Evolutionary conservation across 2,797 vertebrate genomes (phyloP), one percentile per base, ranked within the genome.

Genomic region (Mionectes olivaceus): DNA sequence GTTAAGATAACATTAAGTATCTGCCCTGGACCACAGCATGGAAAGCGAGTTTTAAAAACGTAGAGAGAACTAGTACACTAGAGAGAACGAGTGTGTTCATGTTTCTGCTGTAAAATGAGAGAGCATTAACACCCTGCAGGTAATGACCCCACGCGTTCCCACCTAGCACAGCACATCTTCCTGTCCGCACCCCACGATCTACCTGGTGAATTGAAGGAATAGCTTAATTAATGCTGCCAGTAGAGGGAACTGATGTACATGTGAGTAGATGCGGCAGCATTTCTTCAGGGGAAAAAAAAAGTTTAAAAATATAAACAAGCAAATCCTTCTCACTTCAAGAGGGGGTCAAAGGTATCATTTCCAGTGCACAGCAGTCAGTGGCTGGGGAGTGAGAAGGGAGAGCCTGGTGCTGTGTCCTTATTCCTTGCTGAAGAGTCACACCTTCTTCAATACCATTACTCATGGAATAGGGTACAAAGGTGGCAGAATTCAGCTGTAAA

Each of bases 191-290:
- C 32, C 17, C 73, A 43, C 8, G 0, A 11, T 18, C 77, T 63
- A 94, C 94, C 93, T 90, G 89, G 76, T 82, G 81, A 93, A 95
- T 96, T 94, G 93, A 91, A 90, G 83, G 60, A 77, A 94, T 70
- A 91, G 30, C 60, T 95, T 94, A 91, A 97, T 95, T 96, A 94
- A 94, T 94, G 89, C 53, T 96, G 85, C 91, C 95, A 96, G 94
- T 37, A 96, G 94, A 96, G 95, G 95, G 94, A 96, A 97, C 95
- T 89, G 95, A 96, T 95, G 94, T 84, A 95, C 90, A 83, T 3
- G 71, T 75, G 95, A 95, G 95, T 95, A 94, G 85, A 89, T 93
- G 85, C 39, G 0, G 83, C 68, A 91, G 85, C 46, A 57, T 88
- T 90, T 90, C 89, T 94, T 86, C 41, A 79, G 52, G 71, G 53